Percentiles rank a stretch among this genome's conserved stretches.
These are phyloP conservation scores for Rachycentron canadum DNA, from an alignment of 2,797 vertebrate genomes.

Conservation along the genomic window DNA sequence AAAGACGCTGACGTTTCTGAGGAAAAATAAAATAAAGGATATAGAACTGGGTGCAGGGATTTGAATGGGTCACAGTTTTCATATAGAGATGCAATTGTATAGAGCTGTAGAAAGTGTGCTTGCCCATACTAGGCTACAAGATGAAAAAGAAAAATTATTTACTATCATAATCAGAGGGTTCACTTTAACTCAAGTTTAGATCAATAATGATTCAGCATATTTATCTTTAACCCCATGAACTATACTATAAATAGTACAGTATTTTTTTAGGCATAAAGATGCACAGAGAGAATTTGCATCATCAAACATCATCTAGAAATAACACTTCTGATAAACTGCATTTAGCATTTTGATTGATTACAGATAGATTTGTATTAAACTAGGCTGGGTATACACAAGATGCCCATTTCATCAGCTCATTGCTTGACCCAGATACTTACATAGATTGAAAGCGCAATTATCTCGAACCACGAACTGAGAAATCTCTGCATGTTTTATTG, in stretches of 20 bases:
- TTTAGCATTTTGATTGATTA: background rate
- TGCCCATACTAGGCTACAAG: too few relatives aligned
- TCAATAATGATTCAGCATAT: background rate
- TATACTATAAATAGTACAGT: background rate
- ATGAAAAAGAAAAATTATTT: too few relatives aligned
- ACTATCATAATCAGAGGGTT: too few relatives aligned
- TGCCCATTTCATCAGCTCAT: background rate
- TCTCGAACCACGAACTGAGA: constrained; percentile 19
- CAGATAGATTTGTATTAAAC: background rate
- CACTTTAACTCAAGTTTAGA: background rate
- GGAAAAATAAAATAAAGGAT: too few relatives aligned
- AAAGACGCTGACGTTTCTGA: too few relatives aligned
- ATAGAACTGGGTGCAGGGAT: too few relatives aligned
- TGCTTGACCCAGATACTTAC: background rate
- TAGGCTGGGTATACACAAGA: background rate
- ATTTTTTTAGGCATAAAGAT: background rate
- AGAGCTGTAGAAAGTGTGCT: too few relatives aligned
- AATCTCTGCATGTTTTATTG: constrained; percentile 44
- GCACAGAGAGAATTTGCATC: background rate
- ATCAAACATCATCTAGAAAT: background rate
- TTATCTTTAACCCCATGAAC: background rate
- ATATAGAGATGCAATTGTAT: too few relatives aligned
- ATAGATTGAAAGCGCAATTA: background rate
- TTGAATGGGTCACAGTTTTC: too few relatives aligned
- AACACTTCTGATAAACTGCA: background rate